A percentile compares a stretch with the other conserved stretches of the same genome.
Conservation (phyloP, 1,140 invertebrate genomes). For the Microvelia longipes region DNA sequence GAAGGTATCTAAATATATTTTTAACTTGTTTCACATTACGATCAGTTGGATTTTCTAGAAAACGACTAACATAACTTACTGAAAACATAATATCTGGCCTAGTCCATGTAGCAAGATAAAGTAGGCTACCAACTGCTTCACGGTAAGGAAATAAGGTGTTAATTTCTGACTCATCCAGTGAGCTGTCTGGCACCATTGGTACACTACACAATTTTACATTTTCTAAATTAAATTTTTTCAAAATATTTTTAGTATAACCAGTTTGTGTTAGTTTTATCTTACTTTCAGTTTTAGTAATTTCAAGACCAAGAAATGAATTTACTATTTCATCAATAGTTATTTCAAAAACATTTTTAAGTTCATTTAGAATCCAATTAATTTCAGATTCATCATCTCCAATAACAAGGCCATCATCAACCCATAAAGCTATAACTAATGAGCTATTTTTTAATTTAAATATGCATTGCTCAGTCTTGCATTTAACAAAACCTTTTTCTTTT, state of each 20-base stretch:
- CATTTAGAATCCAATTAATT: background rate
- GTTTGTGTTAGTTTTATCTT: background rate
- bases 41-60: background rate
- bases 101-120: background rate
- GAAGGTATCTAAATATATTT: conserved; percentile 26
- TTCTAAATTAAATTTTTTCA: background rate
- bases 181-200: background rate
- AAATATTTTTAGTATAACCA: background rate
- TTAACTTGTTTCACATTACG: conserved; percentile 14
- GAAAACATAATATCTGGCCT: background rate
- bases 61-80: background rate
- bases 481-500: background rate
- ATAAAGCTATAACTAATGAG: background rate
- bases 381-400: background rate
- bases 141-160: background rate
- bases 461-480: background rate
- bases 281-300: background rate
- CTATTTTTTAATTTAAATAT: background rate
- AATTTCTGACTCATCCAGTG: background rate
- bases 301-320: background rate
- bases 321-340: background rate
- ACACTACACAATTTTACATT: background rate
- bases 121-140: background rate
- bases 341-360: background rate
- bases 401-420: background rate